Conservation (phyloP, 1,140 invertebrate species). For the Cardiocondyla obscurior region DNA sequence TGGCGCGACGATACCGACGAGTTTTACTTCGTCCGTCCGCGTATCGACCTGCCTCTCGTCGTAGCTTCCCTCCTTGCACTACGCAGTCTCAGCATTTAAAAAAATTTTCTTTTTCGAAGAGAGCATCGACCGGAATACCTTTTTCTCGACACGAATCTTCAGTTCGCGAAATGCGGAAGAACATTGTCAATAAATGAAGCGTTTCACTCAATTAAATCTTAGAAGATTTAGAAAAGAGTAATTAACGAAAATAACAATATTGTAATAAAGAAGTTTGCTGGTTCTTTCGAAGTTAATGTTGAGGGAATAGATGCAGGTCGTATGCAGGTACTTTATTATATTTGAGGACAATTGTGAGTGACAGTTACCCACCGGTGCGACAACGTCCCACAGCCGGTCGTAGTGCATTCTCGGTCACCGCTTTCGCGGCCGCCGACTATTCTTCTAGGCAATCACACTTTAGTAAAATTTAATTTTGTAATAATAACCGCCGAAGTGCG, state of each 20-base stretch:
- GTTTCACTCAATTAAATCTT: neutral
- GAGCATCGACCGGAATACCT: neutral
- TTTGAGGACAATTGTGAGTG: conserved; percentile 14
- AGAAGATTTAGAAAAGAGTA: neutral
- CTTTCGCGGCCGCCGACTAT: conserved; percentile 55
- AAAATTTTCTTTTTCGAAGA: neutral
- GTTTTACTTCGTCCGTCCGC: conserved; percentile 5
- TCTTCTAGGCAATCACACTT: conserved; percentile 75
- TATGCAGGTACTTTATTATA: conserved; percentile 25
- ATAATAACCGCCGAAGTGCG: conserved; percentile 53
- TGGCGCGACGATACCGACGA: neutral
- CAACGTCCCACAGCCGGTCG: conserved; percentile 34
- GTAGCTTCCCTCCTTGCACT: neutral
- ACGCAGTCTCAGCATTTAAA: too few relatives aligned
- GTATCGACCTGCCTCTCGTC: neutral
- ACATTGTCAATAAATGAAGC: neutral
- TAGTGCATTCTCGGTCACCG: conserved; percentile 67
- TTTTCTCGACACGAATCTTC: neutral
- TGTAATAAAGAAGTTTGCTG: neutral
- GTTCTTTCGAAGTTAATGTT: neutral
- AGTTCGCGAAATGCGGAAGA: neutral
- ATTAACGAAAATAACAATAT: neutral
- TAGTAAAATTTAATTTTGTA: conserved; percentile 76
- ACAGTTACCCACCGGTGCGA: conserved; percentile 41
- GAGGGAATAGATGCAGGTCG: neutral